Conservation (phyloP, 2,113 vertebrate species). For the Phylloscopus whistleri region DNA sequence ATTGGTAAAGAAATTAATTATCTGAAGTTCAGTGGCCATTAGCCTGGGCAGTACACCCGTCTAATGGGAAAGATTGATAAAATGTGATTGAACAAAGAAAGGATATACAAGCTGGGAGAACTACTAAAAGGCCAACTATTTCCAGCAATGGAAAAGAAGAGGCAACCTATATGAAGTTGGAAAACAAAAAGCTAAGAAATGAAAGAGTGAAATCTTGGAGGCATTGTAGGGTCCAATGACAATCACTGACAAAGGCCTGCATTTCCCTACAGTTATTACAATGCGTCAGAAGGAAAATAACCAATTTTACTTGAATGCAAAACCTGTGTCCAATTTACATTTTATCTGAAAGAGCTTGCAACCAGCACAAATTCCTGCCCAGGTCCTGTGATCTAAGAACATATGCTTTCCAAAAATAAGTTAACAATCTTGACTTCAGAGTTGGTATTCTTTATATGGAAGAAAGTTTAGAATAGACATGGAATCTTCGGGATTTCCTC, state of each 20-base stretch:
- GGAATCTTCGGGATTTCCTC: not conserved
- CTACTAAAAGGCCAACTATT: not conserved
- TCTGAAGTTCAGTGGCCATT: not conserved
- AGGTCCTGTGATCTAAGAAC: not conserved
- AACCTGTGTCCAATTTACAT: not conserved
- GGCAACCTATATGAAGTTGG: not conserved
- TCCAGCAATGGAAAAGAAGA: not conserved
- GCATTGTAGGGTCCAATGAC: not conserved
- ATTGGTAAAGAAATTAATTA: not conserved
- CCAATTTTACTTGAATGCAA: not conserved
- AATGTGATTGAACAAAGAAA: not conserved
- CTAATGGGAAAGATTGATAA: not conserved
- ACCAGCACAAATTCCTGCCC: not conserved
- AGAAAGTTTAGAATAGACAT: not conserved
- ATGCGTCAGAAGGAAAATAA: not conserved
- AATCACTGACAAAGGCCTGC: not conserved
- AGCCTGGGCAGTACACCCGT: not conserved
- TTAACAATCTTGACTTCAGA: not conserved
- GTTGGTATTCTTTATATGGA: not conserved
- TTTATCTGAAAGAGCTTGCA: not conserved
- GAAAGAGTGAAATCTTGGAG: not conserved
- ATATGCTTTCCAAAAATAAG: not conserved
- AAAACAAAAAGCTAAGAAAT: not conserved
- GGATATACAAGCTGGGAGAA: not conserved
- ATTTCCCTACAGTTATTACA: not conserved